Conservation (phyloP, 2,797 vertebrate species). For the Neostethus bicornis region DNA sequence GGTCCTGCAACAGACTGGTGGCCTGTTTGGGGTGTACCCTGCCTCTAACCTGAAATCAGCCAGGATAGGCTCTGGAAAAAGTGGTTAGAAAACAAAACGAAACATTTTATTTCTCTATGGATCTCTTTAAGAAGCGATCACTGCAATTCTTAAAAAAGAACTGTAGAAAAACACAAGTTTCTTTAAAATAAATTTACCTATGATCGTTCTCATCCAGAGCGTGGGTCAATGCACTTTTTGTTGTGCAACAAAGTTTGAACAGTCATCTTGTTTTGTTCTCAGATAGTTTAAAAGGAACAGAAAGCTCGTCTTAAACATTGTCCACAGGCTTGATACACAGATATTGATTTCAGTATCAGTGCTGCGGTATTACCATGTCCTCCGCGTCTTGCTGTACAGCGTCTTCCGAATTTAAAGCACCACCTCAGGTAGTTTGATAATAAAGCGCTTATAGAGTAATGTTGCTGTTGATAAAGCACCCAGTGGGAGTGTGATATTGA, state of each 20-base stretch:
- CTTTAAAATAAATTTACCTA: too few relatives aligned
- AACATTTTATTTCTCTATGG: too few relatives aligned
- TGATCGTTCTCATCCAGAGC: too few relatives aligned
- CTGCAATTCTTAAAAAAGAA: too few relatives aligned
- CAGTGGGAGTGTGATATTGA: slow-evolving; percentile 70
- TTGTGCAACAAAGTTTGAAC: not conserved
- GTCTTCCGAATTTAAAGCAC: slow-evolving; percentile 44
- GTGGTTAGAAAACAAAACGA: too few relatives aligned
- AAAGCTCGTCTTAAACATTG: not conserved
- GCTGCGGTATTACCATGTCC: slow-evolving; percentile 28
- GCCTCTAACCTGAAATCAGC: too few relatives aligned
- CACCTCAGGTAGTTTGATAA: slow-evolving; percentile 60
- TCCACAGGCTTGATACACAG: slow-evolving; percentile 3
- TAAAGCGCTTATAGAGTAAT: slow-evolving; percentile 67
- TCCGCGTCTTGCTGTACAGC: slow-evolving; percentile 10
- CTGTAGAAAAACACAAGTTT: too few relatives aligned
- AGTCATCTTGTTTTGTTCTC: slow-evolving; percentile 7
- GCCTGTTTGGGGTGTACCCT: too few relatives aligned
- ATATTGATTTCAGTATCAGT: slow-evolving; percentile 27
- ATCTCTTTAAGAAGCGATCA: too few relatives aligned
- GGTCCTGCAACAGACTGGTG: too few relatives aligned
- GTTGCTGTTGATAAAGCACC: slow-evolving; percentile 65
- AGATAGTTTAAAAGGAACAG: not conserved
- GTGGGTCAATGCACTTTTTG: too few relatives aligned
- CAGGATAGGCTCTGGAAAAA: too few relatives aligned